Evolutionary conservation across 2,888 invertebrate species (phyloP).

Genomic region (Troglohyphantes excavatus): DNA sequence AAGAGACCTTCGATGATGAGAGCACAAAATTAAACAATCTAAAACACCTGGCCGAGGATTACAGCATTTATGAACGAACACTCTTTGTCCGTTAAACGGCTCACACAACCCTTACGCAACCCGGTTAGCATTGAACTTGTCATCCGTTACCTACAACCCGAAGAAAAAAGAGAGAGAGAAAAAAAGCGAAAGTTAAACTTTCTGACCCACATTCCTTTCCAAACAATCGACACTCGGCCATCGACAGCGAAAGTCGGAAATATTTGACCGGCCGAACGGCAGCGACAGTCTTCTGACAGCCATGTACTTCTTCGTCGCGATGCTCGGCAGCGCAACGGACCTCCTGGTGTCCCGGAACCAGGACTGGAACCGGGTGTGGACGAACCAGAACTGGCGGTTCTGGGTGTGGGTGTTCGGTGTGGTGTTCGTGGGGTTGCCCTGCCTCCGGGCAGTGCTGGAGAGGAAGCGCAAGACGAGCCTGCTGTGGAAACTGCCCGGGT

Average conservation of each 20-base stretch:
- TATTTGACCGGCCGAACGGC: neutral
- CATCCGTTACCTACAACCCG: slow-evolving; percentile 49
- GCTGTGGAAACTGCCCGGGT: slow-evolving; percentile 72
- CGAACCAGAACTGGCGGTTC: slow-evolving; percentile 32
- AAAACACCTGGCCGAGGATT: no score
- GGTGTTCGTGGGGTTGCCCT: slow-evolving; percentile 5
- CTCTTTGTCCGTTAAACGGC: no score
- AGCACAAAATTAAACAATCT: no score
- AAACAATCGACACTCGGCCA: neutral
- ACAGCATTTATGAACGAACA: no score
- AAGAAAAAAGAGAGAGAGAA: neutral
- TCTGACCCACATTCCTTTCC: neutral
- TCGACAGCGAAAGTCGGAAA: neutral
- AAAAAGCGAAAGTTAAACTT: slow-evolving; percentile 11
- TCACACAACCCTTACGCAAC: neutral
- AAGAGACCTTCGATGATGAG: no score
- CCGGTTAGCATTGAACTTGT: slow-evolving; percentile 58
- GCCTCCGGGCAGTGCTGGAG: neutral
- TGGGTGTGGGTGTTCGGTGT: slow-evolving; percentile 11
- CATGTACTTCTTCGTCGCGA: slow-evolving; percentile 2
- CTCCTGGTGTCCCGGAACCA: slow-evolving; percentile 26
- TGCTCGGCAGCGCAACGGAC: slow-evolving; percentile 35
- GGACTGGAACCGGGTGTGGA: neutral
- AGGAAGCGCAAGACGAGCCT: slow-evolving; percentile 39
- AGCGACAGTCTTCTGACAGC: neutral